Evolutionary conservation across 2,888 invertebrate genomes (phyloP).

Genomic region (Heliconius erato): DNA sequence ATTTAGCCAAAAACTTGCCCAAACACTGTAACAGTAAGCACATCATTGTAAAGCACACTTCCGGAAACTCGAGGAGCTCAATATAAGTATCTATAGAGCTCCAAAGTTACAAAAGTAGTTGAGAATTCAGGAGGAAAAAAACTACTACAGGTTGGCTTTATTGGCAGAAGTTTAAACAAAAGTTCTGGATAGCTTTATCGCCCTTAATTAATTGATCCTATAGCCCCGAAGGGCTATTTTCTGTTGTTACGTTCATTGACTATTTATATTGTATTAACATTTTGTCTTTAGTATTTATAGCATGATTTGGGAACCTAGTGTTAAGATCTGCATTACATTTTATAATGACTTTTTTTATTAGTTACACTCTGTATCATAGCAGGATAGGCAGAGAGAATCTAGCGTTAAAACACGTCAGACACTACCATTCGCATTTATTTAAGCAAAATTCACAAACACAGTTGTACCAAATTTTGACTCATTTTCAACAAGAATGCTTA

Average conservation of each 20-base stretch:
- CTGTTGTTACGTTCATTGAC: constrained; percentile 7
- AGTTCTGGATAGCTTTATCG: constrained; percentile 33
- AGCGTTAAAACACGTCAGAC: no score
- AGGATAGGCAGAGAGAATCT: no score
- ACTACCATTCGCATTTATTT: no score
- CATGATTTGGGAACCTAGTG: no score
- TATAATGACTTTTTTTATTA: no score
- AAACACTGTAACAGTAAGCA: neutral
- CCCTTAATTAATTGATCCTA: constrained; percentile 42
- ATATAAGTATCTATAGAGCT: constrained; percentile 37
- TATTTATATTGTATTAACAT: neutral
- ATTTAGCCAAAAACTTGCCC: constrained; percentile 6
- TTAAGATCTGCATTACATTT: no score
- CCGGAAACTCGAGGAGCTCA: constrained; percentile 1
- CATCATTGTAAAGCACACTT: constrained; percentile 13
- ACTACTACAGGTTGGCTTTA: constrained; percentile 50
- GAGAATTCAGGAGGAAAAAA: constrained; percentile 43
- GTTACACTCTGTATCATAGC: no score
- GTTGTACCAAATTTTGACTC: no score
- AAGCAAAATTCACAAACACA: no score
- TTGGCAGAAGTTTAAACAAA: constrained; percentile 50
- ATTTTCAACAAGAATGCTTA: no score
- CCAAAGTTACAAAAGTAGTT: constrained; percentile 43
- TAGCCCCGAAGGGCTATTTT: constrained; percentile 18
- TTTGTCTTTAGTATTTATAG: no score